A percentile compares a stretch with the other conserved stretches of the same genome.
phyloP scores from a whole-genome alignment of 2,888 invertebrate species.

The Eupithecia inturbata region DNA sequence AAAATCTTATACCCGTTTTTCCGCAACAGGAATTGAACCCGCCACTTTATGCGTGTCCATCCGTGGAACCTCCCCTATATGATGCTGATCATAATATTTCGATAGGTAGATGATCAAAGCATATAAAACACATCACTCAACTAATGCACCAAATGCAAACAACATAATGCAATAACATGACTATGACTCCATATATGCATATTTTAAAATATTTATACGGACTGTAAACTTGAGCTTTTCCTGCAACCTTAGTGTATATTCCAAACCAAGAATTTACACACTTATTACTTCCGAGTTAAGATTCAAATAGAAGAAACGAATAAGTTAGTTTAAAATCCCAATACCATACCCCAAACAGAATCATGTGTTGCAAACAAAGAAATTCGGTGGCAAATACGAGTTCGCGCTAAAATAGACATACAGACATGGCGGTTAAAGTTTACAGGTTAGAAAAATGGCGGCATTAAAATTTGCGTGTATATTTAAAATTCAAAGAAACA shows the following conservation, averaged over 20 bases:
- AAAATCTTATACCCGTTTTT: too few relatives aligned
- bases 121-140: conserved; percentile 50
- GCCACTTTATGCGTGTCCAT: too few relatives aligned
- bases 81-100: too few relatives aligned
- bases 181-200: conserved; percentile 59
- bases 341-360: conserved; percentile 61
- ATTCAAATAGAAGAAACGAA: conserved; percentile 32
- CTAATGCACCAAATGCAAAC: conserved; percentile 53
- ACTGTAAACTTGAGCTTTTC: conserved; percentile 51
- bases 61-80: too few relatives aligned
- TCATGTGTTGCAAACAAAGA: conserved; percentile 52
- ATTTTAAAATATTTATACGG: conserved; percentile 64
- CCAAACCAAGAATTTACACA: conserved; percentile 19
- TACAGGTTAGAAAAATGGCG: conserved; percentile 46
- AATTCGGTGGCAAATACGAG: conserved; percentile 37
- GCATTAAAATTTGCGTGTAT: conserved; percentile 47
- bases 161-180: conserved; percentile 60
- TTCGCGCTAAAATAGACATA: conserved; percentile 54
- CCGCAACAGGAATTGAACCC: too few relatives aligned
- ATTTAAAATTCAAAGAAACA: conserved; percentile 82
- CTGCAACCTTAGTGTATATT: conserved; percentile 37
- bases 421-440: conserved; percentile 49
- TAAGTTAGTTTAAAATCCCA: conserved; percentile 56
- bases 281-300: conserved; percentile 38
- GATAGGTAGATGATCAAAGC: neutral